These are phyloP conservation scores for Ptychoptera albimana DNA, from an alignment of 2,888 invertebrate species.

Conservation along the genomic window DNA sequence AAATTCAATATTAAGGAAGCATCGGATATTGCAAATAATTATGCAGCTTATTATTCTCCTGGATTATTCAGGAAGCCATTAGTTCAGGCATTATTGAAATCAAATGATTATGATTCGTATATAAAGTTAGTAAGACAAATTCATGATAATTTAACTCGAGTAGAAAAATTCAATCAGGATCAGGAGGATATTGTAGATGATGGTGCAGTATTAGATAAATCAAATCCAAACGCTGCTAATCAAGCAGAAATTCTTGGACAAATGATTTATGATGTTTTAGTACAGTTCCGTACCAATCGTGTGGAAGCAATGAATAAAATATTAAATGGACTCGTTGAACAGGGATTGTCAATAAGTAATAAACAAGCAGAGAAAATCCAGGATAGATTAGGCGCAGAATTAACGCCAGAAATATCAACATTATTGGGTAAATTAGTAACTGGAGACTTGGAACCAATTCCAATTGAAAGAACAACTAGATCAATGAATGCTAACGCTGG, in stretches of 20 bases:
- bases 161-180: constrained; percentile 13
- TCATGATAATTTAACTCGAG: constrained; percentile 29
- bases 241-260: constrained; percentile 36
- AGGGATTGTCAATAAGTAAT: constrained; percentile 49
- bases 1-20: constrained; percentile 43
- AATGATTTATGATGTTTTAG: constrained; percentile 36
- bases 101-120: constrained; percentile 45
- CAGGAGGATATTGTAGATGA: constrained; percentile 20
- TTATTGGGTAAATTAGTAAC: constrained; percentile 47
- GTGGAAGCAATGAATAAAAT: constrained; percentile 33
- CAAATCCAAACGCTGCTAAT: constrained; percentile 14
- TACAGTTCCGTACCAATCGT: constrained; percentile 30
- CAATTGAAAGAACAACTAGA: constrained; percentile 21
- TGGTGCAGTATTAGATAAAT: constrained; percentile 21
- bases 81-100: constrained; percentile 38
- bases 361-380: constrained; percentile 44
- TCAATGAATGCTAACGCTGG: not conserved
- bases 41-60: constrained; percentile 41
- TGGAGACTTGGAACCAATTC: constrained; percentile 38
- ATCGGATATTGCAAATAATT: constrained; percentile 41
- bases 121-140: constrained; percentile 40
- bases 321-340: constrained; percentile 37
- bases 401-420: constrained; percentile 46
- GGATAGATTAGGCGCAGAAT: constrained; percentile 43
- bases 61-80: constrained; percentile 38